phyloP scores from a whole-genome alignment of 2,113 vertebrate species.

The Labeo catla region DNA sequence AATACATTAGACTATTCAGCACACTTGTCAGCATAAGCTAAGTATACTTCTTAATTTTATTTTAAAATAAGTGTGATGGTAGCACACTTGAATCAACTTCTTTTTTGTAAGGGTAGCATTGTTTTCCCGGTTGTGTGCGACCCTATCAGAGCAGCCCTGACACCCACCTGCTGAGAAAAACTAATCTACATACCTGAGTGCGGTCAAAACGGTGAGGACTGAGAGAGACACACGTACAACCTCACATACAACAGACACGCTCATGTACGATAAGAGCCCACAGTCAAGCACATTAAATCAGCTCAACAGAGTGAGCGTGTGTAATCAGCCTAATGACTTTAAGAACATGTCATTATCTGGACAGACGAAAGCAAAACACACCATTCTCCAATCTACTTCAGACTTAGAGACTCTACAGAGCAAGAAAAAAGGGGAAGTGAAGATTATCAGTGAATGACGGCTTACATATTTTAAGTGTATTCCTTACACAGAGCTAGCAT shows the following conservation, averaged over 20 bases:
- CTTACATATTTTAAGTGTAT: background rate
- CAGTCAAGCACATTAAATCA: slow-evolving; percentile 2
- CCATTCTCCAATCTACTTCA: background rate
- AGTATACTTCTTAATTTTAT: background rate
- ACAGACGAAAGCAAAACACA: background rate
- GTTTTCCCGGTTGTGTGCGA: background rate
- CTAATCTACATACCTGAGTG: background rate
- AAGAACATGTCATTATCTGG: slow-evolving; percentile 26
- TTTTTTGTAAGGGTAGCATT: background rate
- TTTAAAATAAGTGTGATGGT: background rate
- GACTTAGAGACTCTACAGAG: background rate
- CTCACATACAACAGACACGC: background rate
- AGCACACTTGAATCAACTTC: background rate
- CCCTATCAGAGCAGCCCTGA: background rate
- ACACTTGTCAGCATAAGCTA: background rate
- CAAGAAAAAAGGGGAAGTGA: background rate
- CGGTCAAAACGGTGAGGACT: background rate
- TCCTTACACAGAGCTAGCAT: background rate
- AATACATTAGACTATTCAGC: too few species aligned
- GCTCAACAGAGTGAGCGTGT: background rate
- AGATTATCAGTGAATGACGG: background rate
- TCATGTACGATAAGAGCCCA: too few species aligned
- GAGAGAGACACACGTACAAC: background rate
- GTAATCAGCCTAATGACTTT: slow-evolving; percentile 30
- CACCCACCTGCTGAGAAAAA: background rate